Evolutionary conservation across 2,797 vertebrate genomes (phyloP).

Genomic region (Melanotaenia nigrans): DNA sequence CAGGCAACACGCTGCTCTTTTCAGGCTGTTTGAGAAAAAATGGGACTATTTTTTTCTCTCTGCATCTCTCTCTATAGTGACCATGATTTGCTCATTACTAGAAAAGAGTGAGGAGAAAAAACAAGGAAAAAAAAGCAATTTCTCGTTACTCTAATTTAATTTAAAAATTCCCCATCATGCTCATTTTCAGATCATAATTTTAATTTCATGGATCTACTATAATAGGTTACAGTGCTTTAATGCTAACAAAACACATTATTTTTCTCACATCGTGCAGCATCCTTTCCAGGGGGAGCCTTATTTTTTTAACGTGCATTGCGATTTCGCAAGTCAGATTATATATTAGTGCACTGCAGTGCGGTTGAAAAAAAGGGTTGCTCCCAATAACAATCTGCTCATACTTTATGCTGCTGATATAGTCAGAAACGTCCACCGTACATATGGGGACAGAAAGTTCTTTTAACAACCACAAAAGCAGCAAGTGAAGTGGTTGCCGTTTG

Average conservation of each 20-base stretch:
- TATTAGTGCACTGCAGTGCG: neutral
- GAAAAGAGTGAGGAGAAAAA: slow-evolving; percentile 27
- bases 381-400: too few relatives aligned
- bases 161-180: neutral
- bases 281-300: neutral
- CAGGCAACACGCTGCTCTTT: slow-evolving; percentile 77
- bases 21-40: slow-evolving; percentile 72
- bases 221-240: slow-evolving; percentile 1
- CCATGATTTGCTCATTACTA: slow-evolving; percentile 71
- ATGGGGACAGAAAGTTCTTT: too few relatives aligned
- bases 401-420: neutral
- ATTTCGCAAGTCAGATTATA: neutral
- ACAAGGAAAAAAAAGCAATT: slow-evolving; percentile 43
- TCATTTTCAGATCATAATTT: neutral
- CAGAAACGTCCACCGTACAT: too few relatives aligned
- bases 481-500: too few relatives aligned
- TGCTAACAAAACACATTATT: neutral
- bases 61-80: slow-evolving; percentile 63
- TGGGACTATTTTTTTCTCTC: slow-evolving; percentile 63
- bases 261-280: neutral
- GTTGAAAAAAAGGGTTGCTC: too few relatives aligned
- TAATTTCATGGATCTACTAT: neutral
- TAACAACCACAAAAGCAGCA: too few relatives aligned
- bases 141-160: slow-evolving; percentile 37
- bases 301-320: neutral